Percentiles rank a stretch among this genome's conserved stretches.
These are phyloP conservation scores for Campopleginae sp. DNA, from an alignment of 2,888 invertebrate genomes.

Conservation along the genomic window DNA sequence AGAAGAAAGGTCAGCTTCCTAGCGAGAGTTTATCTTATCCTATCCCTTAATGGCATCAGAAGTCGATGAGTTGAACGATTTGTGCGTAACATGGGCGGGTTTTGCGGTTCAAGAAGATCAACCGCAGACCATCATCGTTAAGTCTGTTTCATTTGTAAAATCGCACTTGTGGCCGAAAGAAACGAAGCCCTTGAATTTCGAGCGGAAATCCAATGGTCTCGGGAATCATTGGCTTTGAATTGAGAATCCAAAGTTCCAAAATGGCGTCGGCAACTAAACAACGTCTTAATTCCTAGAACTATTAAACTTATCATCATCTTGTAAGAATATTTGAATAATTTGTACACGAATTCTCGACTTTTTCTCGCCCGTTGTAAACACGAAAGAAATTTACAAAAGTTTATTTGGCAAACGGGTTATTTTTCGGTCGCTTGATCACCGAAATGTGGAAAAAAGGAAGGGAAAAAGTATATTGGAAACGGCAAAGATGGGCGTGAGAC, in stretches of 20 bases:
- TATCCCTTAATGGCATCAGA: neutral
- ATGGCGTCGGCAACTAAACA: neutral
- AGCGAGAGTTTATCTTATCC: no score
- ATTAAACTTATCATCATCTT: neutral
- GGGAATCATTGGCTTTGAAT: neutral
- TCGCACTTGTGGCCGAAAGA: neutral
- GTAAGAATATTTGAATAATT: conserved; percentile 15
- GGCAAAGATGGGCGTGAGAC: conserved; percentile 62
- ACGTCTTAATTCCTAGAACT: conserved; percentile 3
- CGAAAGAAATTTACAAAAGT: neutral
- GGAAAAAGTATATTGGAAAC: neutral
- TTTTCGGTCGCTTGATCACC: conserved; percentile 2
- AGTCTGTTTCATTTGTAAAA: neutral
- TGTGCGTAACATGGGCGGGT: neutral
- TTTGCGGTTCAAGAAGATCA: conserved; percentile 19
- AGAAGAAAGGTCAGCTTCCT: neutral
- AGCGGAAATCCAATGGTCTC: neutral
- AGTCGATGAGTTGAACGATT: neutral
- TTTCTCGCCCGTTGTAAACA: conserved; percentile 4
- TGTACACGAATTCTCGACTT: neutral
- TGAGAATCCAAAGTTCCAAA: neutral
- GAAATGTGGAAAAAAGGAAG: conserved; percentile 33
- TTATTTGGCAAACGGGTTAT: conserved; percentile 4
- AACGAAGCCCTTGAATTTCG: neutral
- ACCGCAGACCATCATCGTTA: conserved; percentile 25